phyloP scores from a whole-genome alignment of 2,797 vertebrate species.

The Sebastes iracundus region DNA sequence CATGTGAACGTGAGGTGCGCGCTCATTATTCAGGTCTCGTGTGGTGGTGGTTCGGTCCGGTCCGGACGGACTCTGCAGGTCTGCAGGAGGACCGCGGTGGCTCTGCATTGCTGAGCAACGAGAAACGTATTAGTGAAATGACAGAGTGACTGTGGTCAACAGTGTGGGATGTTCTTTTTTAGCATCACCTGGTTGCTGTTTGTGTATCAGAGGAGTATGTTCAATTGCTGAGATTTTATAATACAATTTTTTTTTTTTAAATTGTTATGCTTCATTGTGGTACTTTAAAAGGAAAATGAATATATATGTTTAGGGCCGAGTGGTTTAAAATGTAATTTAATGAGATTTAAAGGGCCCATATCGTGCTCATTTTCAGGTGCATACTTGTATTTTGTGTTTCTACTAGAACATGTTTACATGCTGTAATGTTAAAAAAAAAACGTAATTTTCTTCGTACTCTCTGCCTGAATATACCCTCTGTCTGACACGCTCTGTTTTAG shows the following conservation, averaged over 20 bases:
- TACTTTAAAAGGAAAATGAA: not conserved
- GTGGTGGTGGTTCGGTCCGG: not conserved
- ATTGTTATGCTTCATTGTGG: not conserved
- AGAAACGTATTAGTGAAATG: not conserved
- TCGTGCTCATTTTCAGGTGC: no score
- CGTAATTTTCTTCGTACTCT: no score
- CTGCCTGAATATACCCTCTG: no score
- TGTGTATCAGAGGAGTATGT: not conserved
- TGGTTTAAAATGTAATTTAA: not conserved
- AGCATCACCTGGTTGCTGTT: not conserved
- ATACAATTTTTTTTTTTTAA: not conserved
- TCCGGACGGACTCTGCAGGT: not conserved
- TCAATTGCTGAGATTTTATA: not conserved
- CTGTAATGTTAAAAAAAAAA: no score
- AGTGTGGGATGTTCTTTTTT: not conserved
- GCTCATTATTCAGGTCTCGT: conserved; percentile 32
- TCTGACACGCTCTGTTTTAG: no score
- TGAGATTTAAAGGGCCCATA: not conserved
- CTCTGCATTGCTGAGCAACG: not conserved
- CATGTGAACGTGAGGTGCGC: conserved; percentile 17
- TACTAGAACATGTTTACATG: no score
- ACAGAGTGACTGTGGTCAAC: not conserved
- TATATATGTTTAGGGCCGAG: not conserved
- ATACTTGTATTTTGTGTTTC: no score
- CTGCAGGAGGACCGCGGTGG: conserved; percentile 13